Evolutionary conservation across 2,113 vertebrate genomes (phyloP), one percentile per base, ranked within the genome.

Genomic region (Dunckerocampus dactyliophorus): DNA sequence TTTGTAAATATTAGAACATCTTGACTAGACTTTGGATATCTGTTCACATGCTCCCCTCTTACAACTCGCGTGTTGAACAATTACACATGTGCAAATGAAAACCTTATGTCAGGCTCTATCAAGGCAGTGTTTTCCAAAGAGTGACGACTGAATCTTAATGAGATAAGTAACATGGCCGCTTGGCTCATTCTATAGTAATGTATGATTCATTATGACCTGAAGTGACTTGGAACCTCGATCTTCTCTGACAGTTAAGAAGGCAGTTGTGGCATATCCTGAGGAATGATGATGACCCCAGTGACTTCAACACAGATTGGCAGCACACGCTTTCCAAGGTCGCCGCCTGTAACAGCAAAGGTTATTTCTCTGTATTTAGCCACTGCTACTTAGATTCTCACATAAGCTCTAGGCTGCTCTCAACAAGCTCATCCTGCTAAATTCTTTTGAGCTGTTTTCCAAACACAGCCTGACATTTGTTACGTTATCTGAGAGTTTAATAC

Each of bases 201-300:
- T 81, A 83, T 85, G 78, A 82, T 82, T 82, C 72, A 84, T 80
- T 64, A 82, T 71, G 75, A 82, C 82, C 77, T 46, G 14, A 59
- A 71, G 82, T 76, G 73, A 76, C 64, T 71, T 60, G 81, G 71
- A 80, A 76, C 63, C 82, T 75, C 76, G 78, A 84, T 86, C 81
- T 76, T 62, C 79, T 79, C 52, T 86, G 83, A 89, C 84, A 85
- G 83, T 67, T 56, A 55, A 79, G 80, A 53, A 82, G 59, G 73
- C 66, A n/a, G 66, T 47, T 50, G 76, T 69, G 73, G 74, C 72
- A 10, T 80, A 62, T 73, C 80, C 81, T 65, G 50, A 63, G 83
- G 82, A 81, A 68, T 76, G 71, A 80, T 66, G 50, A 6, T 43
- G 63, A 80, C 76, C 76, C 70, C 34, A 7, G 55, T 63, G 54